Evolutionary conservation across 1,140 invertebrate genomes (phyloP).

Genomic region (Micrasema longulum): DNA sequence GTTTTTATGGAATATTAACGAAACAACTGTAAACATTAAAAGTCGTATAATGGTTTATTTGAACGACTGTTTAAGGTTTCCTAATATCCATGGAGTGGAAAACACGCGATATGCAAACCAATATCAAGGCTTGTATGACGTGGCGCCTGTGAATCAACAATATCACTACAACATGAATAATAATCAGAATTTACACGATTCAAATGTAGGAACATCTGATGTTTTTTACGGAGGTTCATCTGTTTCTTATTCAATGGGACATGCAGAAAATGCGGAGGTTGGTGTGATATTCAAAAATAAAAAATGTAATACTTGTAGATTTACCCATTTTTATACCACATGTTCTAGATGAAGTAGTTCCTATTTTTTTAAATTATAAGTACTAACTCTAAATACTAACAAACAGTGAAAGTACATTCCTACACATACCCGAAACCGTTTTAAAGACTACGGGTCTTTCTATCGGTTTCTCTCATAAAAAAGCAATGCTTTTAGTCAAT

Average conservation of each 20-base stretch:
- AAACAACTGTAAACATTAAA: too few species aligned
- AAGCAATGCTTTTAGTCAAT: too few species aligned
- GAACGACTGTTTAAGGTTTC: constrained; percentile 1
- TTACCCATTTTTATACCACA: too few species aligned
- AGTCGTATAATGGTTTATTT: neutral
- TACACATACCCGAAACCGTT: too few species aligned
- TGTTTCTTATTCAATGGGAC: neutral
- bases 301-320: too few species aligned
- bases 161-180: constrained; percentile 6
- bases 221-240: neutral
- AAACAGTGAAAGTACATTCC: too few species aligned
- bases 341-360: neutral
- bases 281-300: too few species aligned
- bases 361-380: neutral
- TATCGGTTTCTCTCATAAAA: too few species aligned
- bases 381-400: too few species aligned
- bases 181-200: constrained; percentile 1
- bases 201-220: neutral
- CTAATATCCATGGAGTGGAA: constrained; percentile 5
- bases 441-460: too few species aligned
- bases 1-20: too few species aligned
- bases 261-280: neutral
- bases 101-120: constrained; percentile 2
- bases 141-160: constrained; percentile 7
- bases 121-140: constrained; percentile 2